Evolutionary conservation across 1,140 invertebrate genomes (phyloP).

Genomic region (Lordiphosa clarofinis): DNA sequence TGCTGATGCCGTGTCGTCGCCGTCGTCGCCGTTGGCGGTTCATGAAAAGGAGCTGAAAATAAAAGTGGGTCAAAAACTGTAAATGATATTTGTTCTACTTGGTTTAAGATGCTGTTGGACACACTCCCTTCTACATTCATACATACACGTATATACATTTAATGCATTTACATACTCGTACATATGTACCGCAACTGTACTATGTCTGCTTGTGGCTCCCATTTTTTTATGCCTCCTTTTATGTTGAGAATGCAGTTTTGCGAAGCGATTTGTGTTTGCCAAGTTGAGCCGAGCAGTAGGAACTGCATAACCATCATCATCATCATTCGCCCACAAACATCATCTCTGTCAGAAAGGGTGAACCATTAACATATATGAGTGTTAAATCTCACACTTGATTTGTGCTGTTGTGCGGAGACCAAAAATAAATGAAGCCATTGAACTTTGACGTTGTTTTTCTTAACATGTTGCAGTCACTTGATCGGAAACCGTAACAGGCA

Average conservation of each 20-base stretch:
- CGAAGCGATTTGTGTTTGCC: conserved; percentile 40
- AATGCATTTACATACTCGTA: too few species aligned
- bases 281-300: not conserved
- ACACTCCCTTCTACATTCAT: not conserved
- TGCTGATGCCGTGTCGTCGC: conserved; percentile 15
- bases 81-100: conserved; percentile 78
- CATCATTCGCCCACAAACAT: not conserved
- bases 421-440: conserved; percentile 53
- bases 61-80: conserved; percentile 76
- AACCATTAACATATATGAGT: conserved; percentile 42
- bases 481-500: conserved; percentile 17
- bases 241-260: conserved; percentile 34
- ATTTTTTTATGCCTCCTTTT: conserved; percentile 34
- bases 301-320: conserved; percentile 10
- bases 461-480: conserved; percentile 27
- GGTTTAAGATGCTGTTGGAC: conserved; percentile 69
- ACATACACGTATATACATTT: too few species aligned
- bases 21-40: conserved; percentile 51
- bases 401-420: conserved; percentile 19
- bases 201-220: conserved; percentile 10
- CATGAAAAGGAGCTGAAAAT: conserved; percentile 61
- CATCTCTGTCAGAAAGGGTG: conserved; percentile 7
- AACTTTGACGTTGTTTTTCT: conserved; percentile 42
- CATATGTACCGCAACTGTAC: not conserved
- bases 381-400: conserved; percentile 49